Conservation (phyloP, 2,888 invertebrate genomes). For the Cyclophora punctaria region DNA sequence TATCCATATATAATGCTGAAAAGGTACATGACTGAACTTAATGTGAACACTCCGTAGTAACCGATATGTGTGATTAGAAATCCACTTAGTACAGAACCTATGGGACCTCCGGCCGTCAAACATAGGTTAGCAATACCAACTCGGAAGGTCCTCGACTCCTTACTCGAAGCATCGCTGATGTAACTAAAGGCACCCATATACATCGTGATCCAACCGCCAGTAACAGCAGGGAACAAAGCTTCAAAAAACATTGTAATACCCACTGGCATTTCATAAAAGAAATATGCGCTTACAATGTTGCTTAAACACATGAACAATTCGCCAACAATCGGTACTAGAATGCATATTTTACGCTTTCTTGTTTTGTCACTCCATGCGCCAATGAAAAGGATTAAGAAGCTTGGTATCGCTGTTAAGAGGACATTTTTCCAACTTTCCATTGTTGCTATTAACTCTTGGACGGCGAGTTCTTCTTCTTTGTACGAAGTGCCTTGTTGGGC, state of each 20-base stretch:
- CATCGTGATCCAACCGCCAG: slow-evolving; percentile 72
- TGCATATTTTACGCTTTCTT: slow-evolving; percentile 72
- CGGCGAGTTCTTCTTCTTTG: slow-evolving; percentile 75
- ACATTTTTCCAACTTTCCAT: slow-evolving; percentile 74
- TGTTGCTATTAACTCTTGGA: slow-evolving; percentile 71
- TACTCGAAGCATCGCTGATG: slow-evolving; percentile 73
- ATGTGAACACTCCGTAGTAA: slow-evolving; percentile 68
- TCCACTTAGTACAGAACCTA: slow-evolving; percentile 60
- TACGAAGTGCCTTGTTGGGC: slow-evolving; percentile 80
- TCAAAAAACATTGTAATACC: slow-evolving; percentile 69
- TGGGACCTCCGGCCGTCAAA: slow-evolving; percentile 54
- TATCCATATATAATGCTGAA: slow-evolving; percentile 61
- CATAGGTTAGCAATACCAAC: slow-evolving; percentile 73
- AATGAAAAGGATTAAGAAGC: slow-evolving; percentile 70
- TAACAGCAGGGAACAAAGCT: slow-evolving; percentile 67
- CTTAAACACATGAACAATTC: slow-evolving; percentile 66
- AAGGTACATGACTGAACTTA: slow-evolving; percentile 53
- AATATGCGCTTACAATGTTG: slow-evolving; percentile 69
- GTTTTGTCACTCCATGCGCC: slow-evolving; percentile 78
- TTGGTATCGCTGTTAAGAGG: slow-evolving; percentile 70
- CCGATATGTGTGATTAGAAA: slow-evolving; percentile 55
- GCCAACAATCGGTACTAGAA: slow-evolving; percentile 71
- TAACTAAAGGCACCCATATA: slow-evolving; percentile 77
- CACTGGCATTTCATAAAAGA: slow-evolving; percentile 69
- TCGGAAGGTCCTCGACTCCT: slow-evolving; percentile 73